These are phyloP conservation scores for Camptogramma bilineatum DNA, from an alignment of 2,888 invertebrate species.

Conservation along the genomic window DNA sequence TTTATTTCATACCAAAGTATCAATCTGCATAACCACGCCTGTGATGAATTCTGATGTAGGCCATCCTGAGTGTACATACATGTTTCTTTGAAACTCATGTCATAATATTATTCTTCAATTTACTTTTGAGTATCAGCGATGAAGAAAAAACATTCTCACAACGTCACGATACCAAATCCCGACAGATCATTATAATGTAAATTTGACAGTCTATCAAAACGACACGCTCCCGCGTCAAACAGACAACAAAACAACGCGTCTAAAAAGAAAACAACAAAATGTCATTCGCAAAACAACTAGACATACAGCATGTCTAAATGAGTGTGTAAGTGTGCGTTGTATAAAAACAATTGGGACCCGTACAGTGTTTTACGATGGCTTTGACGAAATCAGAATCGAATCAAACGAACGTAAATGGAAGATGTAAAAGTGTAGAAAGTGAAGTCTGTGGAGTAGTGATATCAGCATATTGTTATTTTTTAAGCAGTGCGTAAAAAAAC, in stretches of 20 bases:
- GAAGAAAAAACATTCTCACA: conserved; percentile 68
- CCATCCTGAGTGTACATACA: no score
- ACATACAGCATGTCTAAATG: conserved; percentile 69
- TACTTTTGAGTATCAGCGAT: not conserved
- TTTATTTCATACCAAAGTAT: no score
- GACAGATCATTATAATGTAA: conserved; percentile 71
- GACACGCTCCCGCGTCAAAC: conserved; percentile 70
- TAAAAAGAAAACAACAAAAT: conserved; percentile 70
- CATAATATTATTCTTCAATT: conserved; percentile 24
- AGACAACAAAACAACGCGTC: conserved; percentile 71
- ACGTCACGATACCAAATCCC: conserved; percentile 49
- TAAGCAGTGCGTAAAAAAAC: no score
- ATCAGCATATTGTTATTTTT: not conserved
- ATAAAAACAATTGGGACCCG: conserved; percentile 81
- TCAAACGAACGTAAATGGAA: conserved; percentile 81
- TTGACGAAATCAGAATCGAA: conserved; percentile 81
- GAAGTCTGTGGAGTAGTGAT: conserved; percentile 51
- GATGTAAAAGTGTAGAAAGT: conserved; percentile 61
- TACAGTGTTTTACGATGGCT: conserved; percentile 79
- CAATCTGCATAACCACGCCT: no score
- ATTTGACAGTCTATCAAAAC: conserved; percentile 82
- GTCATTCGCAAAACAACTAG: conserved; percentile 79
- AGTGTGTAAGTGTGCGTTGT: conserved; percentile 67
- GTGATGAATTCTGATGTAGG: no score
- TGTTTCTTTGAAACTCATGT: no score